These are phyloP conservation scores for Sinocyclocheilus grahami DNA, from an alignment of 2,113 vertebrate species.

Conservation along the genomic window DNA sequence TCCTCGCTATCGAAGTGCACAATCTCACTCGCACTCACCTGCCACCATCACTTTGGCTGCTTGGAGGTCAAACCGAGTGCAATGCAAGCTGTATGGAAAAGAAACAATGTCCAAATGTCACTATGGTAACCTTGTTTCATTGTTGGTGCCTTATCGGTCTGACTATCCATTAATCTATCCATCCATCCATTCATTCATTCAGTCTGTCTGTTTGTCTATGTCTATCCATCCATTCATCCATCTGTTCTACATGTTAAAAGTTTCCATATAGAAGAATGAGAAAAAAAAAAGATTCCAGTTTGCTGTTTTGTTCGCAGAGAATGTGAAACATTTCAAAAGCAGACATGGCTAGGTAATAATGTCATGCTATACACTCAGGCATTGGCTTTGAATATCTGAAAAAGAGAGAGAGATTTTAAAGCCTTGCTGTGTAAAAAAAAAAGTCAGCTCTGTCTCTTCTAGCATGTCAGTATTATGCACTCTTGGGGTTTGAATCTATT, in stretches of 20 bases:
- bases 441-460: not conserved
- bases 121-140: not conserved
- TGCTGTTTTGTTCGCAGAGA: not conserved
- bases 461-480: not conserved
- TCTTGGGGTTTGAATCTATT: constrained; percentile 6
- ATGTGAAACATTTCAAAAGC: constrained; percentile 2
- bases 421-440: not conserved
- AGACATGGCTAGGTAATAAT: not conserved
- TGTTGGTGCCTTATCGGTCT: not conserved
- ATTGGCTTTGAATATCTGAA: not conserved
- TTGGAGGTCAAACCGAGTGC: constrained; percentile 9
- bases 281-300: not conserved
- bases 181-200: not conserved
- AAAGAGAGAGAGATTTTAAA: constrained; percentile 8
- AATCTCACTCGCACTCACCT: not conserved
- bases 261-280: not conserved
- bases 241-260: not conserved
- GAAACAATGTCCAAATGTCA: not conserved
- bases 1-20: constrained; percentile 6
- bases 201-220: not conserved
- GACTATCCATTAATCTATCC: not conserved
- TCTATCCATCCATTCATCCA: not conserved
- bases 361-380: not conserved
- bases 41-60: not conserved
- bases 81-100: constrained; percentile 11